Evolutionary conservation across 1,140 invertebrate species (phyloP), one percentile per base, ranked within the genome.

Genomic region (Hypothenemus hampei): DNA sequence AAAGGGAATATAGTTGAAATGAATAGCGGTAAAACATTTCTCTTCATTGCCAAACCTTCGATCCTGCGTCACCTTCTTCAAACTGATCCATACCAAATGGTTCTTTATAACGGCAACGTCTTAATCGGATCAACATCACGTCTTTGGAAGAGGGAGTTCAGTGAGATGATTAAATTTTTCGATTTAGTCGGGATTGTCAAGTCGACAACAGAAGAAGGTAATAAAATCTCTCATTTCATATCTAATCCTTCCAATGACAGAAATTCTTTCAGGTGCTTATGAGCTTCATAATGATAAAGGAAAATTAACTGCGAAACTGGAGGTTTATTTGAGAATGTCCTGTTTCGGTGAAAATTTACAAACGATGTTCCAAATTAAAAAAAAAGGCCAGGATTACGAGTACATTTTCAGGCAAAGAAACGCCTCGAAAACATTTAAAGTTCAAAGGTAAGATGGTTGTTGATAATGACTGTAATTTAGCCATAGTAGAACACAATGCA

Each of bases 331-430:
- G 1, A 29, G 61, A 45, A 41, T 71, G 13, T 64, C 64, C 6
- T 68, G 59, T 44, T 64, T 65, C 31, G 69, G 69, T 15, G 21
- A 26, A 4, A 60, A 48, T 18, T 55, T 69, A 4, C 60, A 65
- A 36, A 68, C 67, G 7, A 60, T 63, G 39, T 68, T 59, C 54
- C 60, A 63, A 43, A 44, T 60, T 5, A 36, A 57, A 22, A 7
- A 26, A 10, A 15, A 19, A 11, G 53, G 53, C 29, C 15, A 51
- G 16, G 29, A 29, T 16, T 7, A 58, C 19, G 61, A 60, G 35
- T 61, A 60, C 47, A 41, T 59, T 58, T 69, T 52, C 61, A 61
- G 46, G 59, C 58, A 41, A 18, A 43, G 36, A 1, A 62, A 64
- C 11, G 44, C 23, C 13, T 61, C 54, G 3, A 59, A 58, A 13